phyloP scores from a whole-genome alignment of 1,140 invertebrate genomes.

The Idris sp. region DNA sequence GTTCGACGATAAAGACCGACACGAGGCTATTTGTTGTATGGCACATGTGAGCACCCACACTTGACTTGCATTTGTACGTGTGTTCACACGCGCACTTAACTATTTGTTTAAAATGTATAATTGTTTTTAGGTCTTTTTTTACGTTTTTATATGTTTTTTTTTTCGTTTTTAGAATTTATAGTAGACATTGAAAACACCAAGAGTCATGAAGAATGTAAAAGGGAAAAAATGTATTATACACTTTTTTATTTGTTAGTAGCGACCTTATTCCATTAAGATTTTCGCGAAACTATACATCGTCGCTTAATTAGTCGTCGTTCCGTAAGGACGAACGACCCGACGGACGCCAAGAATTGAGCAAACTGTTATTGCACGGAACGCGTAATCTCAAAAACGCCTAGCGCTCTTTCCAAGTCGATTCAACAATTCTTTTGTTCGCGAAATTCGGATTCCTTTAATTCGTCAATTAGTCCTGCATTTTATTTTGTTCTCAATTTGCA shows the following conservation, averaged over 20 bases:
- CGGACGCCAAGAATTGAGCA: conserved; percentile 77
- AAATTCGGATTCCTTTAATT: conserved; percentile 36
- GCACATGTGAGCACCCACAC: too few relatives aligned
- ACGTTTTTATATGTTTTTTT: conserved; percentile 2
- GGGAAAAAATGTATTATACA: conserved; percentile 67
- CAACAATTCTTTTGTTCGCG: conserved; percentile 14
- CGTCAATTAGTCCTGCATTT: too few relatives aligned
- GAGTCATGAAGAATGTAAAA: conserved; percentile 72
- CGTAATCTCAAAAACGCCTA: conserved; percentile 66
- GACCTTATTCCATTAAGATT: conserved; percentile 60
- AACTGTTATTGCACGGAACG: conserved; percentile 75
- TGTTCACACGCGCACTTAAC: too few relatives aligned
- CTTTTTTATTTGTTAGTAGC: conserved; percentile 55
- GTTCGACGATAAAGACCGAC: conserved; percentile 52
- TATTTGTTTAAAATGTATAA: too few relatives aligned
- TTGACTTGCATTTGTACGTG: too few relatives aligned
- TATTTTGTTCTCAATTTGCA: too few relatives aligned
- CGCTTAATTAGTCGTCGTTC: conserved; percentile 71
- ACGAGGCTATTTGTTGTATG: conserved; percentile 38
- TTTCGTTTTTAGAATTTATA: conserved; percentile 65
- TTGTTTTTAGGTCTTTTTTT: too few relatives aligned
- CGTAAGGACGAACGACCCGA: conserved; percentile 74
- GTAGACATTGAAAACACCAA: conserved; percentile 78
- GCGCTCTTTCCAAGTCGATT: conserved; percentile 17
- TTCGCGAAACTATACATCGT: conserved; percentile 53